phyloP scores from a whole-genome alignment of 2,888 invertebrate genomes.

The Nymphalis urticae region DNA sequence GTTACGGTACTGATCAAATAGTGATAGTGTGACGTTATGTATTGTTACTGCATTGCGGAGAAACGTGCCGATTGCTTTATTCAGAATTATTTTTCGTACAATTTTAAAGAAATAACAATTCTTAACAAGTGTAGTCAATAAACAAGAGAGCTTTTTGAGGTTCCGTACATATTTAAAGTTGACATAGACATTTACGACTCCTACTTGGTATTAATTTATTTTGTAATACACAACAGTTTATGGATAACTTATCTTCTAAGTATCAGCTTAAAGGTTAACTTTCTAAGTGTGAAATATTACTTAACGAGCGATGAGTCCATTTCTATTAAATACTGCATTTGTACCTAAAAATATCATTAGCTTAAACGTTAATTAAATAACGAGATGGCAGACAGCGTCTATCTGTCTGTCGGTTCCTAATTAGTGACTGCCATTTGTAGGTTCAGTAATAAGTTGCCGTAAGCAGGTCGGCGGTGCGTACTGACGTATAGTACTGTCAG shows the following conservation, averaged over 20 bases:
- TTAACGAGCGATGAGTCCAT: constrained; percentile 47
- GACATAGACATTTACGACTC: constrained; percentile 43
- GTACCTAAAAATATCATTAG: constrained; percentile 53
- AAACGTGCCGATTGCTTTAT: too few relatives aligned
- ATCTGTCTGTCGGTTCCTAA: constrained; percentile 43
- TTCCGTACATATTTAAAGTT: constrained; percentile 45
- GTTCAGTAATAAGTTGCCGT: constrained; percentile 40
- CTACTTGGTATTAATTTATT: constrained; percentile 35
- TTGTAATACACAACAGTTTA: constrained; percentile 35
- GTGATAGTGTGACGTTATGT: too few relatives aligned
- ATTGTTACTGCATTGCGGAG: too few relatives aligned
- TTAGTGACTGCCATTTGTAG: constrained; percentile 43
- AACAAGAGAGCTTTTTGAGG: constrained; percentile 36
- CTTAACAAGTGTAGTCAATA: background rate
- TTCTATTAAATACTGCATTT: constrained; percentile 46
- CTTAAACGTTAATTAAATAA: constrained; percentile 46
- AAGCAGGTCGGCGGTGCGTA: constrained; percentile 54
- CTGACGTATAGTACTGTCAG: constrained; percentile 44
- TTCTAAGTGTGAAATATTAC: constrained; percentile 49
- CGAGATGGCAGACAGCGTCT: constrained; percentile 45
- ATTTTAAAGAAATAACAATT: too few relatives aligned
- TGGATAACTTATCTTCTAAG: constrained; percentile 37
- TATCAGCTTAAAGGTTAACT: constrained; percentile 42
- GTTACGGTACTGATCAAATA: too few relatives aligned
- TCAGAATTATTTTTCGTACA: too few relatives aligned